These are phyloP conservation scores for Gila orcuttii DNA, from an alignment of 2,113 vertebrate genomes.

Conservation along the genomic window DNA sequence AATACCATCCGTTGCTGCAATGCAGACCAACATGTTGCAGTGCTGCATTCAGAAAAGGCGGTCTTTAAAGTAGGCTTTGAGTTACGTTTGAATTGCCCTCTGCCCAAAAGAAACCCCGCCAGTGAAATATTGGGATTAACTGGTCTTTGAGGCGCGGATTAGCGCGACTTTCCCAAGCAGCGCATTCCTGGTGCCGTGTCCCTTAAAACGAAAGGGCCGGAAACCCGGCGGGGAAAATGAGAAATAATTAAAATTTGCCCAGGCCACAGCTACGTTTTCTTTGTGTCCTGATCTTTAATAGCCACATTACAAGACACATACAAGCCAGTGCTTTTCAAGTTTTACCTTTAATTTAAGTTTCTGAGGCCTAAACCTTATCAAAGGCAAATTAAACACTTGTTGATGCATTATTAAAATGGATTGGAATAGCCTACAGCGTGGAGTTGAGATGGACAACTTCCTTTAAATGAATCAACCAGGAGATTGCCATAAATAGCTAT, in stretches of 20 bases:
- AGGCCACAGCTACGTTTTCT: conserved; percentile 40
- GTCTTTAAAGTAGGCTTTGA: conserved; percentile 57
- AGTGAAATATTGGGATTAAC: conserved; percentile 77
- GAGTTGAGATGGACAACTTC: neutral
- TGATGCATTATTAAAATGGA: neutral
- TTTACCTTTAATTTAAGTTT: conserved; percentile 24
- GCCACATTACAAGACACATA: conserved; percentile 39
- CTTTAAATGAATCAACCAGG: neutral
- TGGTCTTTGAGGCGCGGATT: conserved; percentile 77
- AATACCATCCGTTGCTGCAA: neutral
- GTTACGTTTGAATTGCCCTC: conserved; percentile 67
- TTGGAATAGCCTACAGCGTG: neutral
- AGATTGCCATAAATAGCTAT: neutral
- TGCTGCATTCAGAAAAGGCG: conserved; percentile 11
- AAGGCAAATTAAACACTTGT: neutral
- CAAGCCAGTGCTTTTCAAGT: conserved; percentile 12
- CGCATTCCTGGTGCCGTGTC: conserved; percentile 65
- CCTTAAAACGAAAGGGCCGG: conserved; percentile 64
- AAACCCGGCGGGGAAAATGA: conserved; percentile 57
- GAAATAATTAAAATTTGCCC: conserved; percentile 42
- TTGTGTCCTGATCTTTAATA: conserved; percentile 14
- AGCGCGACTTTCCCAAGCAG: conserved; percentile 68
- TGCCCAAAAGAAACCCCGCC: conserved; percentile 69
- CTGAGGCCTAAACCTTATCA: neutral
- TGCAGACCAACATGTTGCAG: neutral